Percentiles rank a stretch among this genome's conserved stretches.
phyloP scores from a whole-genome alignment of 2,113 vertebrate species.

The Spheniscus mendiculus region DNA sequence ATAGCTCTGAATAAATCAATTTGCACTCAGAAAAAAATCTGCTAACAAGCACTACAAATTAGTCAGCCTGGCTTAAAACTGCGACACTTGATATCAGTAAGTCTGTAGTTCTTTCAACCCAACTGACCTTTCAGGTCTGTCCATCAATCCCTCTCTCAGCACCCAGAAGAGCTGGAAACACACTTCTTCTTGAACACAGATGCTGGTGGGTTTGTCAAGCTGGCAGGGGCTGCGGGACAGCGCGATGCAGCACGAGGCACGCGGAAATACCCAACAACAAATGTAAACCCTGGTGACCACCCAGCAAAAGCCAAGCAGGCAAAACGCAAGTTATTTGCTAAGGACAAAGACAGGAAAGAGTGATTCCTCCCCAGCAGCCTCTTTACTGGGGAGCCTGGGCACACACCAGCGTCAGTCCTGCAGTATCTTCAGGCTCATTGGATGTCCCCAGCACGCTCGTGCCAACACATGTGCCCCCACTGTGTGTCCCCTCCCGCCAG shows the following conservation, averaged over 20 bases:
- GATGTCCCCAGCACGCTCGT: neutral
- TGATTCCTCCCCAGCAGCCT: neutral
- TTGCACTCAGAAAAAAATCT: neutral
- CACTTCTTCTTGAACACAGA: neutral
- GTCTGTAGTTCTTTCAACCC: neutral
- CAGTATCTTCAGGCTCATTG: neutral
- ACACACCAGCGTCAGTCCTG: accelerated
- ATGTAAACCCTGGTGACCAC: accelerated
- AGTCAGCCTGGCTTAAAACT: neutral
- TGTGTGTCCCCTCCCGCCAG: accelerated
- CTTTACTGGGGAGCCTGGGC: neutral
- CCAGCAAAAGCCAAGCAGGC: neutral
- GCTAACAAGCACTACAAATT: neutral
- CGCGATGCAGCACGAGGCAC: accelerated
- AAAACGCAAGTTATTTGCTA: neutral
- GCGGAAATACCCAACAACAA: neutral
- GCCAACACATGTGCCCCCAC: neutral
- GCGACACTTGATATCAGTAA: accelerated
- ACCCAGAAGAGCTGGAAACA: neutral
- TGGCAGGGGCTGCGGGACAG: neutral
- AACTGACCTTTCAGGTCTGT: accelerated
- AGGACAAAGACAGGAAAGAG: neutral
- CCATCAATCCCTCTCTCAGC: neutral
- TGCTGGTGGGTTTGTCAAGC: neutral
- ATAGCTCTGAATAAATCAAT: neutral